These are phyloP conservation scores for Glyptemys insculpta DNA, from an alignment of 2,797 vertebrate genomes.

Conservation along the genomic window DNA sequence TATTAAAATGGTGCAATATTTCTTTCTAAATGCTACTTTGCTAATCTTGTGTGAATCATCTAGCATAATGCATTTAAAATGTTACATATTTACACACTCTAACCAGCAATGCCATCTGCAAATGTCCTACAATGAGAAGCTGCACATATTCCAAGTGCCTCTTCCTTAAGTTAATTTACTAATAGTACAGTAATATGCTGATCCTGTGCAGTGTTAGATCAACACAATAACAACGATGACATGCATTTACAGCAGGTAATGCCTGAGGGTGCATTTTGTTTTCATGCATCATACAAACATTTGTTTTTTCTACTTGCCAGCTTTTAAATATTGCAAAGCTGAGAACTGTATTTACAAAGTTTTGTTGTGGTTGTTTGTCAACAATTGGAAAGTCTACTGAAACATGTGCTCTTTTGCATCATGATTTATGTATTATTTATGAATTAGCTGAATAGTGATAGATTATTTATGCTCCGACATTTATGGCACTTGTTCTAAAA, in stretches of 20 bases:
- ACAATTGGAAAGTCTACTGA: slow-evolving; percentile 52
- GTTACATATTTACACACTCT: background rate
- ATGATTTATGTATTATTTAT: slow-evolving; percentile 58
- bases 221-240: background rate
- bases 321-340: slow-evolving; percentile 8
- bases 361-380: slow-evolving; percentile 23
- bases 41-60: background rate
- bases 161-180: background rate
- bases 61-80: background rate
- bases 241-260: background rate
- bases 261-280: background rate
- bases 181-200: background rate
- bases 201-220: background rate
- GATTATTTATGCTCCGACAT: slow-evolving; percentile 69
- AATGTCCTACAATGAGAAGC: background rate
- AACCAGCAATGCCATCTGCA: background rate
- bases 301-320: background rate
- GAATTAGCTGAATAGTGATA: slow-evolving; percentile 58
- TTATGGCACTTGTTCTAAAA: slow-evolving; percentile 66
- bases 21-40: background rate
- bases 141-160: fast-evolving
- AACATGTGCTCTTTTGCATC: slow-evolving; percentile 43
- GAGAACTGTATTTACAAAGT: slow-evolving; percentile 39
- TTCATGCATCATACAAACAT: background rate
- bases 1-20: background rate